Percentiles rank a stretch among this genome's conserved stretches.
These are phyloP conservation scores for Hippocampus abdominalis DNA, from an alignment of 2,113 vertebrate genomes.

Conservation along the genomic window DNA sequence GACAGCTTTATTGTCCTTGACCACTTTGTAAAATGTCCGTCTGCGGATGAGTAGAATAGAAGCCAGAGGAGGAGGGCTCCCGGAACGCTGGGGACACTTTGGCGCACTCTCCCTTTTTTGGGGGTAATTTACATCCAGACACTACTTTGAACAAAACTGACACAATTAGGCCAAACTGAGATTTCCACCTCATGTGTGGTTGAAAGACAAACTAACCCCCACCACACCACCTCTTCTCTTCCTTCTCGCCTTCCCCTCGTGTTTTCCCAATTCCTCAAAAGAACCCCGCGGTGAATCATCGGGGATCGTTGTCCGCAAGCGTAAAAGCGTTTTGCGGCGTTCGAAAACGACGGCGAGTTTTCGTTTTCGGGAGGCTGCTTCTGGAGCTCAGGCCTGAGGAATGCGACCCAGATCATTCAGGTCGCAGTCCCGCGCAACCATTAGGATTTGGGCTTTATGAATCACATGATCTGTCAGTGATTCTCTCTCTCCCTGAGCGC, in stretches of 20 bases:
- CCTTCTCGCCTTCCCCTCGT: not conserved
- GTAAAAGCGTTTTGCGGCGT: slow-evolving; percentile 14
- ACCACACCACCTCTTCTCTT: not conserved
- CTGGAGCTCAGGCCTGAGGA: slow-evolving; percentile 43
- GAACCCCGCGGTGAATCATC: slow-evolving; percentile 7
- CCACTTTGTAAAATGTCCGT: slow-evolving; percentile 49
- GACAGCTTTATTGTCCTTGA: slow-evolving; percentile 63
- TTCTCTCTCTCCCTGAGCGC: slow-evolving; percentile 19
- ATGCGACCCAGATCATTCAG: slow-evolving; percentile 61
- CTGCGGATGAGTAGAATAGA: slow-evolving; percentile 29
- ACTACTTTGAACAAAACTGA: slow-evolving; percentile 27
- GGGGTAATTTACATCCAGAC: slow-evolving; percentile 1
- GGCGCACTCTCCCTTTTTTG: slow-evolving; percentile 3
- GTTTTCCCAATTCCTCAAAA: slow-evolving; percentile 14
- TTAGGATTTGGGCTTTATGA: slow-evolving; percentile 36
- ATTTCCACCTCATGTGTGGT: slow-evolving; percentile 25
- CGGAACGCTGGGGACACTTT: slow-evolving; percentile 7
- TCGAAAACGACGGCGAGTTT: slow-evolving; percentile 4
- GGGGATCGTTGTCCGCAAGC: not conserved
- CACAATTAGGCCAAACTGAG: slow-evolving; percentile 45
- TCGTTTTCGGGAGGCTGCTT: slow-evolving; percentile 1
- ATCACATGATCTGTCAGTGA: slow-evolving; percentile 56
- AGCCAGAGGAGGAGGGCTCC: slow-evolving; percentile 13
- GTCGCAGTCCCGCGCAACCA: slow-evolving; percentile 38
- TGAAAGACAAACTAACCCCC: slow-evolving; percentile 24